A percentile compares a stretch with the other conserved stretches of the same genome.
Conservation (phyloP, 1,140 invertebrate species). For the Lepidostoma basale region DNA sequence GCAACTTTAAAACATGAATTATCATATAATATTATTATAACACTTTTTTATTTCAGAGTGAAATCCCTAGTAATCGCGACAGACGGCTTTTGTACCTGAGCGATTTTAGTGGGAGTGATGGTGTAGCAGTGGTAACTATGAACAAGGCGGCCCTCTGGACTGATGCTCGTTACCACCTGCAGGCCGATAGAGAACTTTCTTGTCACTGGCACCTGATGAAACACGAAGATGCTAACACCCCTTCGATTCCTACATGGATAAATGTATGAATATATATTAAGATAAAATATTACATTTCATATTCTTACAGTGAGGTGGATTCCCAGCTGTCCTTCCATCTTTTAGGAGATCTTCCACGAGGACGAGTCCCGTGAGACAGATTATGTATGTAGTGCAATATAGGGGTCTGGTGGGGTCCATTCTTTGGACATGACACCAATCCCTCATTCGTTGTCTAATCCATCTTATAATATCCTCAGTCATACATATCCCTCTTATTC, state of each 20-base stretch:
- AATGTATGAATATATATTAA: no score
- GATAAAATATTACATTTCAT: no score
- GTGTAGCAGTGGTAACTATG: conserved; percentile 77
- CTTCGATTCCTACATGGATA: conserved; percentile 68
- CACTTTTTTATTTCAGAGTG: conserved; percentile 60
- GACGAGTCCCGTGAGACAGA: no score
- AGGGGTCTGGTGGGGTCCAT: no score
- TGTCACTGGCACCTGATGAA: conserved; percentile 85
- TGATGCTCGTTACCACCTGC: conserved; percentile 82
- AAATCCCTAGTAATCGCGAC: conserved; percentile 75
- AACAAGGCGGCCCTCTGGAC: conserved; percentile 87
- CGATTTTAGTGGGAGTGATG: conserved; percentile 85
- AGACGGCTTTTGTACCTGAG: conserved; percentile 80
- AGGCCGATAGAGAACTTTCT: conserved; percentile 76
- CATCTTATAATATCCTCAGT: no score
- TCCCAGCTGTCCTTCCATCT: no score
- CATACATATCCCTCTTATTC: background rate
- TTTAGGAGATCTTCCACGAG: no score
- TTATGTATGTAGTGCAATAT: no score
- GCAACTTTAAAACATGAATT: no score
- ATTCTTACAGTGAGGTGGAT: no score
- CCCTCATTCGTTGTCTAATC: background rate
- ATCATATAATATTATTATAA: background rate
- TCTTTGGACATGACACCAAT: no score
- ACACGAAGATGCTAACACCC: conserved; percentile 64